phyloP scores from a whole-genome alignment of 92 coral and sea anemone genomes.

The Muricea muricata region DNA sequence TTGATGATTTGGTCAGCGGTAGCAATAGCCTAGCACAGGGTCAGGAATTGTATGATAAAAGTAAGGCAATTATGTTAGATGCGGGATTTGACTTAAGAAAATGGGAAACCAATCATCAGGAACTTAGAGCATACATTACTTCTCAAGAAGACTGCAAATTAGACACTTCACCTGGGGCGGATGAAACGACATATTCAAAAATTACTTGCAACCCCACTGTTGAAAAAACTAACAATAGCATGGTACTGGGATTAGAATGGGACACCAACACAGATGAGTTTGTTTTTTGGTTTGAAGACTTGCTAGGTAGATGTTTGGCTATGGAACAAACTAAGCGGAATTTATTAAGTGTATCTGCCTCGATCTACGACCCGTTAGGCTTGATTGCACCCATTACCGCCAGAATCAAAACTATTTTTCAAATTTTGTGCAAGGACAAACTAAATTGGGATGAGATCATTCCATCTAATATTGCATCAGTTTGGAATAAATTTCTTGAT shows the following conservation, averaged over 20 bases:
- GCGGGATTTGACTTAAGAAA: neutral
- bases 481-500: conserved; percentile 13
- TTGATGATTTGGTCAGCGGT: neutral
- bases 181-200: neutral
- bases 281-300: neutral
- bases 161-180: neutral
- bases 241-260: conserved; percentile 4
- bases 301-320: neutral
- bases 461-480: neutral
- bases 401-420: conserved; percentile 28
- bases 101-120: neutral
- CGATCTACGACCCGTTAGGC: conserved; percentile 22
- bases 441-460: conserved; percentile 8
- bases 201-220: neutral
- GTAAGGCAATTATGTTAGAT: neutral
- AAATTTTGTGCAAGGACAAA: conserved; percentile 17
- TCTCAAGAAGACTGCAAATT: neutral
- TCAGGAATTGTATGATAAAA: neutral
- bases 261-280: neutral
- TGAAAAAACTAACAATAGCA: neutral
- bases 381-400: conserved; percentile 23
- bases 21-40: neutral
- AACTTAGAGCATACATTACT: neutral
- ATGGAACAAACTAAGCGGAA: conserved; percentile 4
- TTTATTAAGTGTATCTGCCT: conserved; percentile 17